These are phyloP conservation scores for Neoscelio sp. DNA, from an alignment of 2,888 invertebrate genomes.

Conservation along the genomic window DNA sequence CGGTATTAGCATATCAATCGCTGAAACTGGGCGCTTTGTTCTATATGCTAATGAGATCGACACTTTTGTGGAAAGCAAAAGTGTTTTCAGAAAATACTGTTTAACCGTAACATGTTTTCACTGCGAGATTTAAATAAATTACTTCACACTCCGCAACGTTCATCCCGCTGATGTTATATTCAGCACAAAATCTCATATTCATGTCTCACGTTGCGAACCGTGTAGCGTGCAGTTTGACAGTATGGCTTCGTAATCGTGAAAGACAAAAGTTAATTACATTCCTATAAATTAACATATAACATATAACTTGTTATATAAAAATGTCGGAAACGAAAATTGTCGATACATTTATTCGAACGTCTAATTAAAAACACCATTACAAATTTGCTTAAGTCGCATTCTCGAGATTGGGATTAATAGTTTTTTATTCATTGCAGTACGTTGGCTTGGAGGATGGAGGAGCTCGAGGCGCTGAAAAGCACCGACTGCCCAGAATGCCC, in stretches of 20 bases:
- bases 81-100: slow-evolving; percentile 61
- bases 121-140: slow-evolving; percentile 61
- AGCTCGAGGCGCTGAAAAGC: slow-evolving; percentile 88
- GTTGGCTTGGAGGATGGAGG: slow-evolving; percentile 87
- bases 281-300: no score
- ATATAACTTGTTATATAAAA: no score
- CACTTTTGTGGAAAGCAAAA: slow-evolving; percentile 67
- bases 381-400: slow-evolving; percentile 38
- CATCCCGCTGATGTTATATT: slow-evolving; percentile 51
- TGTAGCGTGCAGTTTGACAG: slow-evolving; percentile 47
- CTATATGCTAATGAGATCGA: slow-evolving; percentile 77
- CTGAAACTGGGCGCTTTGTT: slow-evolving; percentile 72
- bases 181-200: slow-evolving; percentile 60
- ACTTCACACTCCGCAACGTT: slow-evolving; percentile 17
- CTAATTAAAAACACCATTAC: slow-evolving; percentile 48
- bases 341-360: slow-evolving; percentile 2
- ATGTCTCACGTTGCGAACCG: slow-evolving; percentile 36
- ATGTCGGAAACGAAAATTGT: no score
- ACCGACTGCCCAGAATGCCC: slow-evolving; percentile 90
- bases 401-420: slow-evolving; percentile 75
- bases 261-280: slow-evolving; percentile 52
- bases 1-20: slow-evolving; percentile 78
- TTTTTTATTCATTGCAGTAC: slow-evolving; percentile 82
- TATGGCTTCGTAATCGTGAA: slow-evolving; percentile 33
- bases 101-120: slow-evolving; percentile 57